Percentiles rank a stretch among this genome's conserved stretches.
Conservation (phyloP, 2,113 vertebrate genomes). For the Stercorarius parasiticus region DNA sequence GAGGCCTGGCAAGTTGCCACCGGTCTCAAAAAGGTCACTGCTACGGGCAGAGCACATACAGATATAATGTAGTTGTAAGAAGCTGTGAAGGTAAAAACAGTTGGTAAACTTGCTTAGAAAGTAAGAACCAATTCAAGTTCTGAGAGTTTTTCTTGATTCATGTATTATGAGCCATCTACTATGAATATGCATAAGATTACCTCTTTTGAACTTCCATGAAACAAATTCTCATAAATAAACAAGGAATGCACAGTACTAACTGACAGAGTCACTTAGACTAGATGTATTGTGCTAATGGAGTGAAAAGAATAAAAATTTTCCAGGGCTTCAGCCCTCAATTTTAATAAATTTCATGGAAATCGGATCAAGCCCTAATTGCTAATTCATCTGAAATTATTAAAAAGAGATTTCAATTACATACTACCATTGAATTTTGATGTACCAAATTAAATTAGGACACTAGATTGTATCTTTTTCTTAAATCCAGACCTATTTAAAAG, state of each 20-base stretch:
- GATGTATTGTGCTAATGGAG: conserved; percentile 79
- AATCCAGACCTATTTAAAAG: conserved; percentile 82
- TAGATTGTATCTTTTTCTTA: conserved; percentile 87
- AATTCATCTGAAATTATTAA: conserved; percentile 99
- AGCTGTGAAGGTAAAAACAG: background rate
- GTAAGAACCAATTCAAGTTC: conserved; percentile 36
- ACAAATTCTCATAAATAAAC: conserved; percentile 88
- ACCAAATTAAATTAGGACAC: conserved; percentile 91
- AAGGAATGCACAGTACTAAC: conserved; percentile 74
- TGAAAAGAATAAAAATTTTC: conserved; percentile 85
- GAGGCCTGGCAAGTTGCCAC: background rate
- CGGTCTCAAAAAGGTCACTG: background rate
- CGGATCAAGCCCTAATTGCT: conserved; percentile 93
- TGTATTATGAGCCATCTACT: conserved; percentile 72
- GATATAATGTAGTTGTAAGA: background rate
- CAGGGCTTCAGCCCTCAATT: conserved; percentile 86
- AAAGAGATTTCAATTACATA: conserved; percentile 97
- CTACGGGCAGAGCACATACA: background rate
- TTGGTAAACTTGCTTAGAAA: conserved; percentile 41
- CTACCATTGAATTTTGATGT: conserved; percentile 87
- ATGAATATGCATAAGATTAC: conserved; percentile 82
- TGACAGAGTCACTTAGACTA: conserved; percentile 80
- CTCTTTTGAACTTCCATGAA: conserved; percentile 83
- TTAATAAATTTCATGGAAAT: conserved; percentile 92
- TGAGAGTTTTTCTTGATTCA: conserved; percentile 70